Percentiles rank a stretch among this genome's conserved stretches.
phyloP scores from a whole-genome alignment of 2,888 invertebrate genomes.

The Xanthorhoe spadicearia region DNA sequence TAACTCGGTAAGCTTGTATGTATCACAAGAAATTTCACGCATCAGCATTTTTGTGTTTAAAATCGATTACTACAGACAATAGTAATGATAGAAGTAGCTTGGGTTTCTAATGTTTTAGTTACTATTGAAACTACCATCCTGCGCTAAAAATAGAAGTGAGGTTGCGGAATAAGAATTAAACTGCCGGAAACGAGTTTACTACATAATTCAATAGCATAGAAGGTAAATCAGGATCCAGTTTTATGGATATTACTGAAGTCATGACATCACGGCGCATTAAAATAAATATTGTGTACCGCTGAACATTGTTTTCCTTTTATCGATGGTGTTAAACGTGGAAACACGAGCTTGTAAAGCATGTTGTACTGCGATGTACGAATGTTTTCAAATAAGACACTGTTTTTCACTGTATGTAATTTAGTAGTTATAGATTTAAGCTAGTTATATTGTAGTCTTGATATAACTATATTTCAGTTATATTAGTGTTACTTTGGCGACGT shows the following conservation, averaged over 20 bases:
- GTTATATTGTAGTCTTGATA: too few relatives aligned
- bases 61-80: not conserved
- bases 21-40: not conserved
- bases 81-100: not conserved
- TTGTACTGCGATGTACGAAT: conserved; percentile 21
- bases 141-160: conserved; percentile 16
- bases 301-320: conserved; percentile 57
- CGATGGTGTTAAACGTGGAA: conserved; percentile 45
- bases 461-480: too few relatives aligned
- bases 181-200: not conserved
- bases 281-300: conserved; percentile 47
- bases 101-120: not conserved
- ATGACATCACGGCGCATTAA: conserved; percentile 52
- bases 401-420: conserved; percentile 6
- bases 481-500: too few relatives aligned
- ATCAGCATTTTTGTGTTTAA: not conserved
- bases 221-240: conserved; percentile 39
- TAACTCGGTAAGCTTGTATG: not conserved
- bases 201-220: not conserved
- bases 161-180: not conserved
- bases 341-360: conserved; percentile 37
- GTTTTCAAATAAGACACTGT: conserved; percentile 4
- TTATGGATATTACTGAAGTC: conserved; percentile 37
- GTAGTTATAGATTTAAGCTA: not conserved
- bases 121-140: conserved; percentile 3